Evolutionary conservation across 2,113 vertebrate species (phyloP), one percentile per base, ranked within the genome.

Genomic region (Plotosus lineatus): DNA sequence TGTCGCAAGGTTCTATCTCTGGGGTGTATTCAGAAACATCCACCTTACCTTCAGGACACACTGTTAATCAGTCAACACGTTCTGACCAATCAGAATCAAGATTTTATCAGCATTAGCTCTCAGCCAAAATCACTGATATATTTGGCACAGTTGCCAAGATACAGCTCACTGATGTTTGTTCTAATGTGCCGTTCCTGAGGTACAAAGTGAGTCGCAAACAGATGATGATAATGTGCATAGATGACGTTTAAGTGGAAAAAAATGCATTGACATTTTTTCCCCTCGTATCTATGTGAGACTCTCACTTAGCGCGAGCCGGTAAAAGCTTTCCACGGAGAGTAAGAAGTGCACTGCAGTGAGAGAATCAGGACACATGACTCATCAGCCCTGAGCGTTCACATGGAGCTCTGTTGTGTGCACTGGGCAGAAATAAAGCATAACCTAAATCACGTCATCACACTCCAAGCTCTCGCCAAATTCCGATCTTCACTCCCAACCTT

Each of bases 281-380:
- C 17, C 9, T 6, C 5, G n/a, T 48, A 15, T 61, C 21, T 50
- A 33, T 28, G 31, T 40, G 26, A 31, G 19, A n/a, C n/a, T n/a
- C n/a, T n/a, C n/a, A n/a, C n/a, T n/a, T 63, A 19, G 9, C 42
- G 17, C 7, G 31, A 81, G 56, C 58, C 55, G 75, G 58, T 46
- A 51, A 81, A 53, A 55, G 72, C 42, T 36, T 36, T 36, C 50
- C 17, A 46, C 36, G 21, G 28, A 44, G 26, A 79, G 21, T n/a
- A 28, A 7, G 65, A 44, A 46, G 11, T 42, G 63, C 78, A 58
- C 40, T 53, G 66, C 46, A 58, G 78, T 63, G 55, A n/a, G 42
- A 80, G 68, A 80, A 73, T 73, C 55, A 80, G 78, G 68, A 53
- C 77, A 61, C 79, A 74, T 74, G 56, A 74, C 55, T 74, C 69